These are phyloP conservation scores for Pseudococcus jackbeardsleyi DNA, from an alignment of 2,888 invertebrate genomes.

Conservation along the genomic window DNA sequence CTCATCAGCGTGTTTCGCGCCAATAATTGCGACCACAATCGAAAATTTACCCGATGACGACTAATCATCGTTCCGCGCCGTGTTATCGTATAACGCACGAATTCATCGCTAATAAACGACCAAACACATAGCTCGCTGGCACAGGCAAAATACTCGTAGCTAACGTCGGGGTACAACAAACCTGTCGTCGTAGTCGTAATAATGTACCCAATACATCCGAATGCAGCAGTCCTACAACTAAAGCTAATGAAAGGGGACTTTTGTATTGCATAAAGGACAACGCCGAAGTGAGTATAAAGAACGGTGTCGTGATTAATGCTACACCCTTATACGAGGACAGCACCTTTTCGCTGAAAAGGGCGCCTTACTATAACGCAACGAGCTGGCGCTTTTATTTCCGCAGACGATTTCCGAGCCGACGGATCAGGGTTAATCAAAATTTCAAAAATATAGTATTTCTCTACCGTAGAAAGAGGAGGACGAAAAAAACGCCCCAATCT, in stretches of 20 bases:
- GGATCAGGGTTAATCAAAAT: slow-evolving; percentile 37
- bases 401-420: slow-evolving; percentile 48
- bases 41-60: slow-evolving; percentile 50
- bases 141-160: not conserved
- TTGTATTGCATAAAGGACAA: slow-evolving; percentile 38
- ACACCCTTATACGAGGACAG: slow-evolving; percentile 39
- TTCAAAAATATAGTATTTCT: slow-evolving; percentile 18
- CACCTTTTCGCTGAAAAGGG: slow-evolving; percentile 43
- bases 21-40: slow-evolving; percentile 50
- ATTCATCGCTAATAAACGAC: slow-evolving; percentile 50
- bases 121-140: slow-evolving; percentile 13
- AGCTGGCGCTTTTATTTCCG: slow-evolving; percentile 44
- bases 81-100: slow-evolving; percentile 55
- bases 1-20: not conserved
- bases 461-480: not conserved
- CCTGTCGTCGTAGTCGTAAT: slow-evolving; percentile 22
- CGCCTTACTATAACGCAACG: slow-evolving; percentile 25
- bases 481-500: not conserved
- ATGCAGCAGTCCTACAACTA: slow-evolving; percentile 33
- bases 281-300: slow-evolving; percentile 29
- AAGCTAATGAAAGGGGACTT: slow-evolving; percentile 54
- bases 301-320: slow-evolving; percentile 55
- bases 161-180: not conserved
- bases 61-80: slow-evolving; percentile 22
- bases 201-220: slow-evolving; percentile 9